phyloP scores from a whole-genome alignment of 1,140 invertebrate genomes.

The Mycetomoellerius zeteki region DNA sequence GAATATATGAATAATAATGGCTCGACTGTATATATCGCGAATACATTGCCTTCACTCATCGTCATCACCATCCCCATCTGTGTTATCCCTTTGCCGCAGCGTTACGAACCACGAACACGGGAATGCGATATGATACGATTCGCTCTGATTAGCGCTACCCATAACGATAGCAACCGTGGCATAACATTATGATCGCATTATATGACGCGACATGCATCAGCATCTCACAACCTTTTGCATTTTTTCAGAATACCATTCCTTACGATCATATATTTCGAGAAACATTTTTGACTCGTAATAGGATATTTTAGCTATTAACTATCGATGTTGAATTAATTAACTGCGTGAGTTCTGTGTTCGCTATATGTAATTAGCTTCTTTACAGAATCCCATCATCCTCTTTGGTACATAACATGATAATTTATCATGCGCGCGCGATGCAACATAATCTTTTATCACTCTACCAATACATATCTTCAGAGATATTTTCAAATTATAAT shows the following conservation, averaged over 20 bases:
- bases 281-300: neutral
- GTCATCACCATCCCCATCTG: conserved; percentile 70
- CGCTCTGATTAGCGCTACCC: conserved; percentile 86
- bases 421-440: neutral
- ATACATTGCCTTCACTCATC: conserved; percentile 76
- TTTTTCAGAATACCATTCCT: neutral
- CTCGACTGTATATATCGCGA: conserved; percentile 78
- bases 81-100: conserved; percentile 34
- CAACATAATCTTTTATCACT: neutral
- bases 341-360: too few species aligned
- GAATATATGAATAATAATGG: conserved; percentile 87
- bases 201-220: neutral
- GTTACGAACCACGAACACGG: conserved; percentile 78
- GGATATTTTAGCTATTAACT: neutral
- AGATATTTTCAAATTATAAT: neutral
- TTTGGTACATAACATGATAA: neutral
- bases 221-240: neutral
- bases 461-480: neutral
- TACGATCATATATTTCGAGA: neutral
- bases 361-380: neutral
- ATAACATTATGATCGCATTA: conserved; percentile 61
- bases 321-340: neutral
- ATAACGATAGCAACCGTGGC: conserved; percentile 80
- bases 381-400: neutral
- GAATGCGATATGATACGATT: conserved; percentile 83